A percentile compares a stretch with the other conserved stretches of the same genome.
These are phyloP conservation scores for Coccyzus lansbergi DNA, from an alignment of 2,797 vertebrate genomes.

Conservation along the genomic window DNA sequence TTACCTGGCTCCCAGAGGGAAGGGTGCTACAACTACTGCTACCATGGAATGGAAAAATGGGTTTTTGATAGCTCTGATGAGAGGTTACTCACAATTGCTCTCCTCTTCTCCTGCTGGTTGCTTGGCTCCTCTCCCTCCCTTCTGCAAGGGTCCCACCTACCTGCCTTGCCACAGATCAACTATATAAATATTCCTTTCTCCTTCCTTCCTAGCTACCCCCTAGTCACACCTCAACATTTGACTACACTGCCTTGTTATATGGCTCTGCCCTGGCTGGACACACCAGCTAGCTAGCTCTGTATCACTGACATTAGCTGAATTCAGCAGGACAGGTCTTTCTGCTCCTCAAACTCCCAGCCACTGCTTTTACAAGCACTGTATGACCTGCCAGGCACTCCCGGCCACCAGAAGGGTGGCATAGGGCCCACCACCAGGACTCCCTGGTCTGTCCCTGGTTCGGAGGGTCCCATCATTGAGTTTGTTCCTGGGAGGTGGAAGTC, in stretches of 20 bases:
- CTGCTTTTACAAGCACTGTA: background rate
- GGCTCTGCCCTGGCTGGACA: background rate
- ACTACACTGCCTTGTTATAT: background rate
- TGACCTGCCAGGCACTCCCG: background rate
- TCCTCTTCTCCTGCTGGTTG: slow-evolving; percentile 30
- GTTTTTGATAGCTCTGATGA: slow-evolving; percentile 17
- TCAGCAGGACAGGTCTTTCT: background rate
- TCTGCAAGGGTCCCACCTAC: background rate
- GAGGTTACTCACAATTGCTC: slow-evolving; percentile 55
- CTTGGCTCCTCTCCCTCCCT: slow-evolving; percentile 31
- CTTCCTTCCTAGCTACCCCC: background rate
- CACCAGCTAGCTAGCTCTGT: background rate
- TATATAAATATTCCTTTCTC: background rate
- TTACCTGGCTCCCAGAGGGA: slow-evolving; percentile 44
- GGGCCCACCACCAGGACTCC: background rate
- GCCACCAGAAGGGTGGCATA: background rate
- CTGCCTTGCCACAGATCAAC: background rate
- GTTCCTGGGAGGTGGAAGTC: background rate
- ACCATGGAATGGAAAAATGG: slow-evolving; percentile 13
- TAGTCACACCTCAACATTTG: background rate
- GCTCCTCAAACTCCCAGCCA: background rate
- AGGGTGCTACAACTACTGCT: slow-evolving; percentile 39
- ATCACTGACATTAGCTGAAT: background rate
- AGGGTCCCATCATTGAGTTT: background rate
- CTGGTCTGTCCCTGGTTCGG: background rate